These are phyloP conservation scores for Caerostris darwini DNA, from an alignment of 1,140 invertebrate species.

Conservation along the genomic window DNA sequence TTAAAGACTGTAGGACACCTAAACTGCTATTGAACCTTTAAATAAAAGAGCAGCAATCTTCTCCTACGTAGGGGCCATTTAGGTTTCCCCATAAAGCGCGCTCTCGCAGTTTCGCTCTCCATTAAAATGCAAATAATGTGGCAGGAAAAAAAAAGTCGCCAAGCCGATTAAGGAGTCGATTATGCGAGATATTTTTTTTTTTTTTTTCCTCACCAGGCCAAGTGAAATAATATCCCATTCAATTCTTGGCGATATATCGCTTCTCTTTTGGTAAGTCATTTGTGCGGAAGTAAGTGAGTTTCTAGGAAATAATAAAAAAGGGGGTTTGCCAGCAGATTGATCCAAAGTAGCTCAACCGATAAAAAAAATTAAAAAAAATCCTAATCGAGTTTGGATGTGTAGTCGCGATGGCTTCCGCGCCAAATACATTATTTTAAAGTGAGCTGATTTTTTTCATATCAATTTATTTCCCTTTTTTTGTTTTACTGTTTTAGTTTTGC, in stretches of 20 bases:
- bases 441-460: not conserved
- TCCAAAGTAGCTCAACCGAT: not conserved
- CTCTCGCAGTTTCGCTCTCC: not conserved
- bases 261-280: not conserved
- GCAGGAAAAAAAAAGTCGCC: not conserved
- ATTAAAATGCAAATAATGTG: not conserved
- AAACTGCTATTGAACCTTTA: too few relatives aligned
- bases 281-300: not conserved
- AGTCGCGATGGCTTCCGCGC: not conserved
- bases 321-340: not conserved
- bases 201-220: not conserved
- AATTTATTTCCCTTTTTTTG: not conserved
- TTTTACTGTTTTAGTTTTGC: not conserved
- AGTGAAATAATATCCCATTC: not conserved
- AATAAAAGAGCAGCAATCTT: too few relatives aligned
- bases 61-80: too few relatives aligned
- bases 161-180: not conserved
- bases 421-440: not conserved
- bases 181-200: too few relatives aligned
- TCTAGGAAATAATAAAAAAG: too few relatives aligned
- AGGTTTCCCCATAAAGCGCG: not conserved
- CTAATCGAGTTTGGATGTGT: not conserved
- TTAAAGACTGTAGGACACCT: too few relatives aligned
- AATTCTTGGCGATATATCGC: not conserved
- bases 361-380: not conserved